phyloP scores from a whole-genome alignment of 2,113 vertebrate genomes.

The Gracilinanus agilis region DNA sequence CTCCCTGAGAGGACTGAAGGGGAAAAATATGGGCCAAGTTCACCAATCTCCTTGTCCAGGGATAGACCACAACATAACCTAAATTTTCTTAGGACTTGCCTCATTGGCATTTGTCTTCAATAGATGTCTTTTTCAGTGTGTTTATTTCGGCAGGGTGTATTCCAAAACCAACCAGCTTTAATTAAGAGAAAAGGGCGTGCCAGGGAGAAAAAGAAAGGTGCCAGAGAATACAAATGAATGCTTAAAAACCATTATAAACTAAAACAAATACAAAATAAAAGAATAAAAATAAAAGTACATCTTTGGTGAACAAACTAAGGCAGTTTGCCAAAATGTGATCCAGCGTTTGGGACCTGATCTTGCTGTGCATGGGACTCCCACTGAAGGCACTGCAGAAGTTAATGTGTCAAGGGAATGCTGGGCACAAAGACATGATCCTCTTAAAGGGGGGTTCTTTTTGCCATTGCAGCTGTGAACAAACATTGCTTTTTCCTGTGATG shows the following conservation, averaged over 20 bases:
- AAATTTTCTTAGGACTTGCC: conserved; percentile 14
- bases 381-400: neutral
- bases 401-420: neutral
- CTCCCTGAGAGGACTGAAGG: conserved; percentile 26
- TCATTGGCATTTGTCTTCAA: neutral
- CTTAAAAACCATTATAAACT: conserved; percentile 26
- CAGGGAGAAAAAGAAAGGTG: conserved; percentile 46
- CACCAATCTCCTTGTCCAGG: neutral
- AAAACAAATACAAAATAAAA: conserved; percentile 28
- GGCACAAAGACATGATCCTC: neutral
- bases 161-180: conserved; percentile 47
- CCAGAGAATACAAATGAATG: conserved; percentile 1
- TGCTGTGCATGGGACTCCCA: neutral
- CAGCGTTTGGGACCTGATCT: neutral
- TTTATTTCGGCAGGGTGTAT: conserved; percentile 46
- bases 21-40: conserved; percentile 16
- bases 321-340: neutral
- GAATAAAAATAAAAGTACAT: conserved; percentile 17
- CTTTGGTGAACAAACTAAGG: neutral
- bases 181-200: conserved; percentile 46
- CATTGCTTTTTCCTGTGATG: conserved; percentile 5
- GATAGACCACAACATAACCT: conserved; percentile 15
- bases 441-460: neutral
- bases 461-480: conserved; percentile 8
- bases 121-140: conserved; percentile 38